Percentiles rank a stretch among this genome's conserved stretches.
Conservation (phyloP, 2,113 vertebrate species). For the Carassius auratus region DNA sequence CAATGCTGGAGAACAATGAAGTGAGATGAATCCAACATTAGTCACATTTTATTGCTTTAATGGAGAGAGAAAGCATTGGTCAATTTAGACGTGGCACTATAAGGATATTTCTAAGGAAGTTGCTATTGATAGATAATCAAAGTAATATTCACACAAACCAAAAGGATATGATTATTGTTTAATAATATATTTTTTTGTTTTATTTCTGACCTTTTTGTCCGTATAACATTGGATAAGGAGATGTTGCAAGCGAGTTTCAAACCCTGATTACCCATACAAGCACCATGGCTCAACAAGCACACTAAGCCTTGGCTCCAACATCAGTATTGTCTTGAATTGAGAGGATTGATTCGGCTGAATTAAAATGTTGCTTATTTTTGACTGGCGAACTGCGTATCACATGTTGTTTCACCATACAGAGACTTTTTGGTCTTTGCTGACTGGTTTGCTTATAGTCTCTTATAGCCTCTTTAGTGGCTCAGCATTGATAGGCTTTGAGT, state of each 20-base stretch:
- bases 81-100: not conserved
- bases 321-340: not conserved
- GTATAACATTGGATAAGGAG: not conserved
- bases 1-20: conserved; percentile 47
- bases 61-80: not conserved
- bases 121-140: no score
- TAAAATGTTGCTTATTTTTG: no score
- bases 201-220: not conserved
- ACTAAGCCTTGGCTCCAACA: not conserved
- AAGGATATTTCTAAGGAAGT: not conserved
- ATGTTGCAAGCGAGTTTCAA: not conserved
- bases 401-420: not conserved
- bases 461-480: conserved; percentile 36
- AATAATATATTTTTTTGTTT: not conserved
- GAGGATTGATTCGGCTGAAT: not conserved
- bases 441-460: not conserved
- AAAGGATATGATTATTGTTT: no score
- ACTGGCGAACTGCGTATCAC: no score
- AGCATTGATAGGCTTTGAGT: conserved; percentile 36
- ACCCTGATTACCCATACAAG: not conserved
- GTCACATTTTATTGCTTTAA: conserved; percentile 28
- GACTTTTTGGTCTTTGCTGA: not conserved
- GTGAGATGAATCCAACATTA: conserved; percentile 28
- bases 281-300: not conserved
- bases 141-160: no score